Base-by-base conservation (phyloP, 2,888 invertebrate species). In the Alsophila aescularia region DNA sequence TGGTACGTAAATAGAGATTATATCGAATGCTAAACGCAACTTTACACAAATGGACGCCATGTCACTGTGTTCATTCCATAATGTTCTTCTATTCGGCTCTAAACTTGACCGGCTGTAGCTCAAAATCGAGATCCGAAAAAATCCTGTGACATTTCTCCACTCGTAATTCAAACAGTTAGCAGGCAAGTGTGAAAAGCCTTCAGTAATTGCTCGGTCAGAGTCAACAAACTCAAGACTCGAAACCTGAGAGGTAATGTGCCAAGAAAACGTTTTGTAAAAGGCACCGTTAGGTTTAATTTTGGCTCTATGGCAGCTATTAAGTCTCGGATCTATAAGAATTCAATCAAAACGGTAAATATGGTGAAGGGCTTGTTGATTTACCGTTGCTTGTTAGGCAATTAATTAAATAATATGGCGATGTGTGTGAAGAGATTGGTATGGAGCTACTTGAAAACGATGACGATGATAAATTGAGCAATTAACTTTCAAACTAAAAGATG, bases 101-200 rank as follows among this genome's bases (percentile, higher is more conserved):
- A 69, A 70, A 75, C 66, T 58, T 50, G 66, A 64, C 57, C 62
- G 60, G 15, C 34, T 32, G 16, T 37, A 35, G 24, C 15, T 31
- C 41, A 61, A 58, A 48, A 70, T 69, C 66, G 52, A 73, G 66
- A 72, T 71, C 67, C 70, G 36, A 66, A 77, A 77, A 78, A 72
- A 64, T 62, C 72, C 21, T 77, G 83, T 70, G 85, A 87, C 89
- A 87, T 83, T 81, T 85, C 80, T 83, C 78, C 68, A 62, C 54
- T 73, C 73, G 65, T 67, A 81, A 78, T 77, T 73, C 72, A 73
- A 77, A 73, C 75, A 63, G 73, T 91, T 90, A 90, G 84, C 85
- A 64, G 66, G 70, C 64, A 80, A 70, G 88, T 87, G 90, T 90
- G 84, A 90, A 90, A 88, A 90, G 89, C 84, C 69, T 70, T 61